Conservation (phyloP, 1,140 invertebrate genomes). For the Drosophila punjabiensis region DNA sequence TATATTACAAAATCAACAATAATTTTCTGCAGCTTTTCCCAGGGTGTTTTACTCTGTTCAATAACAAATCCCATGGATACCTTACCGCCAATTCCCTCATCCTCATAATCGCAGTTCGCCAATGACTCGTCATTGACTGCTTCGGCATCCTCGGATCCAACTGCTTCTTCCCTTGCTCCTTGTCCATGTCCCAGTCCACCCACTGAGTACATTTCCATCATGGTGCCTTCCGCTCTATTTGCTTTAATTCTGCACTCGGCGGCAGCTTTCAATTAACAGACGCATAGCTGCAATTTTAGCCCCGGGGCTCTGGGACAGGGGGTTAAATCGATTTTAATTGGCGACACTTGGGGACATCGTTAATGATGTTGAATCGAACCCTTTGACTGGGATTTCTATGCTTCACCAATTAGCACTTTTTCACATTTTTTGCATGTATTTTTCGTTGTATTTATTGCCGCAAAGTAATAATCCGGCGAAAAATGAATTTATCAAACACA, state of each 20-base stretch:
- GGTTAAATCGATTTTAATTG: slow-evolving; percentile 57
- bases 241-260: slow-evolving; percentile 37
- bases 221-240: slow-evolving; percentile 61
- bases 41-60: background rate
- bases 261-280: slow-evolving; percentile 38
- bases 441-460: background rate
- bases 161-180: background rate
- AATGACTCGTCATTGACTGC: slow-evolving; percentile 23
- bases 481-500: slow-evolving; percentile 17
- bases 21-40: background rate
- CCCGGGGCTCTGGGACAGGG: background rate
- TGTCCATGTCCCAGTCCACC: slow-evolving; percentile 12
- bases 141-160: background rate
- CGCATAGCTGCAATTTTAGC: slow-evolving; percentile 21
- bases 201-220: slow-evolving; percentile 42
- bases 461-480: slow-evolving; percentile 11
- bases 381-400: slow-evolving; percentile 23
- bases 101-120: slow-evolving; percentile 52
- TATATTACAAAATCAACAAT: background rate
- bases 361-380: slow-evolving; percentile 29
- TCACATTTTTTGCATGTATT: slow-evolving; percentile 8
- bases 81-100: slow-evolving; percentile 77
- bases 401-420: slow-evolving; percentile 11
- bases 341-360: slow-evolving; percentile 48
- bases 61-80: slow-evolving; percentile 12